Evolutionary conservation across 1,140 invertebrate genomes (phyloP), one percentile per base, ranked within the genome.

Genomic region (Drosophila nannoptera): DNA sequence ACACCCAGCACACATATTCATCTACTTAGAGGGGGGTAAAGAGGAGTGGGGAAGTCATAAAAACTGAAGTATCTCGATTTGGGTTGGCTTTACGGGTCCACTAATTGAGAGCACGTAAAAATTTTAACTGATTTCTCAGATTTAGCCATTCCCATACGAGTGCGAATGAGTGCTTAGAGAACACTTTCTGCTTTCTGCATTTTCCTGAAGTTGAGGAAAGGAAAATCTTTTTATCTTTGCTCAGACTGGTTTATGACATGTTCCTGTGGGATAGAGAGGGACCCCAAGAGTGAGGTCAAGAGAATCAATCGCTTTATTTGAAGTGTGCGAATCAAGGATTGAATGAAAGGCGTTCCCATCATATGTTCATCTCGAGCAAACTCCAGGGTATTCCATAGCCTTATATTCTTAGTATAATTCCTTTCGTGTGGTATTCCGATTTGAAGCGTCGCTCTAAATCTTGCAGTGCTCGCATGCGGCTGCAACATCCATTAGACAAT

Each of bases 401-500:
- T 6, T 7, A 40, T 54, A 35, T 22, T n/a, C 6, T 31, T 8
- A 35, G 52, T 35, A 54, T 29, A 36, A 12, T 42, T 54, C 11
- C 40, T 62, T 22, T 12, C 9, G 38, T 56, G 29, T 60, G 22
- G 22, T 1, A 35, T 49, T 65, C 73, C 73, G 48, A 48, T 45
- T 76, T 73, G 69, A 56, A 22, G 9, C 53, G 45, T 33, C 68
- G 77, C 43, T 81, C 69, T 68, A 81, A 81, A 72, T 80, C 73
- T 77, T 60, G 73, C 68, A 75, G 55, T 55, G 43, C 69, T 72
- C 66, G 77, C 77, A 81, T 82, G 78, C 53, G 71, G 67, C 68
- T 67, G 78, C 60, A 75, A 75, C 72, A 81, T 81, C 78, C 78
- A 83, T 83, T 83, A 84, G 72, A 69, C 55, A 68, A 75, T 31